These are phyloP conservation scores for Campoplex nolae DNA, from an alignment of 2,888 invertebrate genomes.

Conservation along the genomic window DNA sequence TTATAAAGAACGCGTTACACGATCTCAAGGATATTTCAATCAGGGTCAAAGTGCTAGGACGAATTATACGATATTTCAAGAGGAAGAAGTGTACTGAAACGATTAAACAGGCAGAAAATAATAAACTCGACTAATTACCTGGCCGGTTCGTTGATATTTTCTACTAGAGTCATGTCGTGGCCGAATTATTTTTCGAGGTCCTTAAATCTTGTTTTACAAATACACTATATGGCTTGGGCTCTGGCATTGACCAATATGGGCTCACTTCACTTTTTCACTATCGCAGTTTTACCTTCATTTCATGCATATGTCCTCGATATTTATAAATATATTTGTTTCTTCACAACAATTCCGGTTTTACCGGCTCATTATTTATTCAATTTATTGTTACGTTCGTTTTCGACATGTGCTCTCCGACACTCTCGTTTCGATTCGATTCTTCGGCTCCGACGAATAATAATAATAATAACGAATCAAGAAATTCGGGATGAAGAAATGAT, in stretches of 20 bases:
- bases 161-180: conserved; percentile 55
- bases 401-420: too few relatives aligned
- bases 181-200: conserved; percentile 2
- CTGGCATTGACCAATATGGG: conserved; percentile 4
- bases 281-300: conserved; percentile 38
- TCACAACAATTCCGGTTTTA: background rate
- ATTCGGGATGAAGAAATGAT: background rate
- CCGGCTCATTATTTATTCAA: conserved; percentile 24
- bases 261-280: conserved; percentile 42
- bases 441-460: background rate
- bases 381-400: background rate
- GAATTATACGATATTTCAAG: background rate
- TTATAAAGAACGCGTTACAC: background rate
- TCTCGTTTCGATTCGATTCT: background rate
- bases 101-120: background rate
- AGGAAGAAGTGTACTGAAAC: background rate
- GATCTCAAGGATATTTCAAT: conserved; percentile 8
- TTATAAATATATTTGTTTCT: background rate
- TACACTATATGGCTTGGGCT: background rate
- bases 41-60: background rate
- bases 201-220: background rate
- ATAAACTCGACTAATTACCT: conserved; percentile 45
- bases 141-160: conserved; percentile 36
- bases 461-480: background rate
- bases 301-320: background rate